Evolutionary conservation across 1,140 invertebrate genomes (phyloP), one percentile per base, ranked within the genome.

Genomic region (Leptinotarsa lineolata): DNA sequence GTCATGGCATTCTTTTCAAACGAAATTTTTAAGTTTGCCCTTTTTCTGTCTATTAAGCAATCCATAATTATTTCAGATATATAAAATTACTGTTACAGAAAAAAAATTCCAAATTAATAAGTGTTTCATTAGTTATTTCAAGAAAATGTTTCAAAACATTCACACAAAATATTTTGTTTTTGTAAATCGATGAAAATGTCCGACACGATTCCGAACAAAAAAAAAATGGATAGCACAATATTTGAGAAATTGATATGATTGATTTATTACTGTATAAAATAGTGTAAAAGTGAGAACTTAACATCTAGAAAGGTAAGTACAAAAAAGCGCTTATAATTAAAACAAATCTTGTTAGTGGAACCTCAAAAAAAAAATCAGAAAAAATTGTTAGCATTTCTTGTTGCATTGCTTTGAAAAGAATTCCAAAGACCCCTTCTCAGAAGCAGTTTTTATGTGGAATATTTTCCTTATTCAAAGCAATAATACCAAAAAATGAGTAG

Each of bases 241-340:
- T 44, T 76, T 76, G 72, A 78, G 76, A 74, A 77, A 45, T 76
- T 78, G 77, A 78, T 78, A 78, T 78, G 77, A 70, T 73, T 61
- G 68, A 76, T 68, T 61, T 72, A 45, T 77, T 75, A 75, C 70
- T 71, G 73, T 60, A 54, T 54, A 54, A 54, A 54, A 54, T 54
- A 54, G 48, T 54, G 48, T 54, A 54, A 54, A 39, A 54, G 48
- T 54, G 48, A 30, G 63, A 72, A 60, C 76, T 74, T 77, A 74
- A 39, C 20, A 73, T 64, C 76, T 78, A 78, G 46, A 73, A 44
- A 71, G 60, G 71, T 78, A 78, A 78, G 76, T 78, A 78, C 76
- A 78, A 75, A 78, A 72, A 71, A 71, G 61, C 59, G 59, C 45
- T 12, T 63, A 69, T 68, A 22, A 69, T 69, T n/a, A 69, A 54